phyloP scores from a whole-genome alignment of 37 sponge, comb jelly and placozoan genomes.

The Geodia barretti region DNA sequence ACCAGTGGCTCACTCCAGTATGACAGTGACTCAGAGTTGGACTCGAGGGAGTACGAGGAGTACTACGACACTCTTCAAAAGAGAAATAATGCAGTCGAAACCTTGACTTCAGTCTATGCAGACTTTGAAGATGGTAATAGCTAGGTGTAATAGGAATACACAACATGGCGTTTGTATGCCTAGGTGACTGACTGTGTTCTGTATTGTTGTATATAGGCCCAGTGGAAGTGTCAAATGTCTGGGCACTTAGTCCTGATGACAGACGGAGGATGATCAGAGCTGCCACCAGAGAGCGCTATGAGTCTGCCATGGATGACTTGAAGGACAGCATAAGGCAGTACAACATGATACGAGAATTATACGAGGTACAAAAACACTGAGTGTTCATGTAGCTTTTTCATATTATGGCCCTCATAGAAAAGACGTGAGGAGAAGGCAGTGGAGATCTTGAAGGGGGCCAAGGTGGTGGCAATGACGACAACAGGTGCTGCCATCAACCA shows the following conservation, averaged over 20 bases:
- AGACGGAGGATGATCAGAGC: background rate
- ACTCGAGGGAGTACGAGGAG: background rate
- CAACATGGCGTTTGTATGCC: too few species aligned
- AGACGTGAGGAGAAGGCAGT: background rate
- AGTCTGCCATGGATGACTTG: background rate
- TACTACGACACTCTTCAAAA: background rate
- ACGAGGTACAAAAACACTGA: background rate
- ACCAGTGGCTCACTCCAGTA: too few species aligned
- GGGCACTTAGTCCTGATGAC: conserved; percentile 1
- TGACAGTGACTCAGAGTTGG: background rate
- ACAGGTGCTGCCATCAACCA: conserved; percentile 27
- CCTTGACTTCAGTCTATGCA: background rate
- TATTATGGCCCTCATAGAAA: background rate
- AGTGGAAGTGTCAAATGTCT: background rate
- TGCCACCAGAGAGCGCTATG: conserved; percentile 2
- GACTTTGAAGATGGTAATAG: background rate
- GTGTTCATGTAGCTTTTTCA: background rate
- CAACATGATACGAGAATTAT: conserved; percentile 1
- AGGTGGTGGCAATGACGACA: conserved; percentile 28
- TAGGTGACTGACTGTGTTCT: too few species aligned
- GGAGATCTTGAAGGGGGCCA: background rate
- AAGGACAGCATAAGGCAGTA: conserved; percentile 14
- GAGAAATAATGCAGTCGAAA: background rate
- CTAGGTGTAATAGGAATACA: too few species aligned
- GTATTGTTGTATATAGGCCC: background rate